A percentile compares a stretch with the other conserved stretches of the same genome.
Conservation (phyloP, 2,113 vertebrate genomes). For the Mastomys natalensis region DNA sequence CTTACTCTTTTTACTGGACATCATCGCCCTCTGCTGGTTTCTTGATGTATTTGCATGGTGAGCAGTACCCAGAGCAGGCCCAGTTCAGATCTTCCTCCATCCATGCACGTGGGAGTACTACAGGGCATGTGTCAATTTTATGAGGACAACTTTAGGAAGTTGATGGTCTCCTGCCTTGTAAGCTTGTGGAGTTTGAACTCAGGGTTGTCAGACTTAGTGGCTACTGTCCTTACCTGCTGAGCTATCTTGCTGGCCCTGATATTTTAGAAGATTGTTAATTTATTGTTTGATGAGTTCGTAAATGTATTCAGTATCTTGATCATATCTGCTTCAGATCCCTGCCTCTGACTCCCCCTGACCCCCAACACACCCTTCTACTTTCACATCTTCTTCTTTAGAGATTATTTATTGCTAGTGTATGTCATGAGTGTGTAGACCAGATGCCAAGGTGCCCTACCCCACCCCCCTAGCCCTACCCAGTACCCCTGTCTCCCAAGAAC, state of each 20-base stretch:
- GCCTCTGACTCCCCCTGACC: background rate
- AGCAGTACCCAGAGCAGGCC: background rate
- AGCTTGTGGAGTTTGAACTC: background rate
- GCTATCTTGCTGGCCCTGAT: background rate
- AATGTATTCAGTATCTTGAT: background rate
- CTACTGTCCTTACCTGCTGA: background rate
- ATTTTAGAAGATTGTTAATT: background rate
- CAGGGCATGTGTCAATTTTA: too few relatives aligned
- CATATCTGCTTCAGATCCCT: background rate
- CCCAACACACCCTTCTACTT: background rate
- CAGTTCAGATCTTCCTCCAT: background rate
- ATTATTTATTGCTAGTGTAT: background rate
- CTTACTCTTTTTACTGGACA: constrained; percentile 43
- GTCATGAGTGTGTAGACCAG: background rate
- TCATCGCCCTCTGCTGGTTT: constrained; percentile 64
- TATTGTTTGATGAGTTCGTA: background rate
- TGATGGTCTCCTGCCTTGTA: too few relatives aligned
- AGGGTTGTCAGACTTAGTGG: background rate
- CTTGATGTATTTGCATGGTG: background rate
- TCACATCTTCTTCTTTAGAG: background rate
- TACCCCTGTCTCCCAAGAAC: too few relatives aligned
- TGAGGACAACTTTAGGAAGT: background rate
- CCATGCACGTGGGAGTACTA: background rate
- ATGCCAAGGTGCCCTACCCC: too few relatives aligned
- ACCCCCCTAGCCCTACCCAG: too few relatives aligned